Evolutionary conservation across 2,113 vertebrate genomes (phyloP).

Genomic region (Tetrax tetrax): DNA sequence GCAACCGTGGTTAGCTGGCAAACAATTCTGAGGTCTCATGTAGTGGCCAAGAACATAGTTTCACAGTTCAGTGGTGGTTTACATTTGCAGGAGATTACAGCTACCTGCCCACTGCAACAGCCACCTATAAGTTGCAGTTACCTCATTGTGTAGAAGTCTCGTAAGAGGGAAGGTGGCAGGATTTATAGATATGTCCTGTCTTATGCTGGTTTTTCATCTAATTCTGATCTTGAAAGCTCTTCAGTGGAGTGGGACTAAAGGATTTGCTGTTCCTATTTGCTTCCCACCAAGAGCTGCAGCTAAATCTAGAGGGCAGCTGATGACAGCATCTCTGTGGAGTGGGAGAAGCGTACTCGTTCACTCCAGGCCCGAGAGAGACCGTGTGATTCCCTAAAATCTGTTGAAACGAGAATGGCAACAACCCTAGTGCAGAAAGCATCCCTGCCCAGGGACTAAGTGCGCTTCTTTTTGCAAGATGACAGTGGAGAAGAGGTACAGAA

Average conservation of each 20-base stretch:
- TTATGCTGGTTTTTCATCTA: not conserved
- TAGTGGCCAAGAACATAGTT: not conserved
- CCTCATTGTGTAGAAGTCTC: not conserved
- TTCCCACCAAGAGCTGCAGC: not conserved
- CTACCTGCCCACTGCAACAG: not conserved
- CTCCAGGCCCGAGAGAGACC: not conserved
- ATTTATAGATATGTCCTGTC: not conserved
- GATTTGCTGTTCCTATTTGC: not conserved
- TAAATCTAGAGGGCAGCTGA: not conserved
- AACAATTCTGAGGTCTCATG: not conserved
- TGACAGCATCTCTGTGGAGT: not conserved
- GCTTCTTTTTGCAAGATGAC: not conserved
- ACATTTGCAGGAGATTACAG: not conserved
- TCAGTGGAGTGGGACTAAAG: not conserved
- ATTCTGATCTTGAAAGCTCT: not conserved
- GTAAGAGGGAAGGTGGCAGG: not conserved
- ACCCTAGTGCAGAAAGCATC: not conserved
- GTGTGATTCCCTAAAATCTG: not conserved
- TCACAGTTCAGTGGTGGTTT: not conserved
- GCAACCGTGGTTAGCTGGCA: not conserved
- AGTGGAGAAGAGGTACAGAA: not conserved
- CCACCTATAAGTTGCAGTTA: not conserved
- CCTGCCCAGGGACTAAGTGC: not conserved
- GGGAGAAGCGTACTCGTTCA: not conserved
- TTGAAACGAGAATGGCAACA: not conserved